A percentile compares a stretch with the other conserved stretches of the same genome.
phyloP scores from a whole-genome alignment of 2,113 vertebrate species.

The Catharus fuscescens region DNA sequence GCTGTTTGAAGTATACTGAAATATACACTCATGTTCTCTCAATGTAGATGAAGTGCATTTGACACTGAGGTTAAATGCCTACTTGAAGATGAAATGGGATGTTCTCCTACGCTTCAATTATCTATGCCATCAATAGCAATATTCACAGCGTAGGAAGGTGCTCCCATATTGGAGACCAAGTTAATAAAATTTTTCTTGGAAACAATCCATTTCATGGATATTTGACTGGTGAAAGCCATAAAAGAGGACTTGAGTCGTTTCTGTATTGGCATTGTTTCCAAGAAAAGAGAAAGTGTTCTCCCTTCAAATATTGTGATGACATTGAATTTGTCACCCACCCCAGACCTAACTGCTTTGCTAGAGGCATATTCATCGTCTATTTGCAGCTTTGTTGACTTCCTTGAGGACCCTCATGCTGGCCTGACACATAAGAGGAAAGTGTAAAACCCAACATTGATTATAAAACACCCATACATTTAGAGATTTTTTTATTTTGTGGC shows the following conservation, averaged over 20 bases:
- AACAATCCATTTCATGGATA: not conserved
- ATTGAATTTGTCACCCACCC: not conserved
- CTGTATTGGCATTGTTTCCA: not conserved
- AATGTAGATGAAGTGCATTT: not conserved
- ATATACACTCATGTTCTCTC: not conserved
- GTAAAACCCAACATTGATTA: not conserved
- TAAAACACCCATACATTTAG: not conserved
- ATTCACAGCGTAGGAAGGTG: not conserved
- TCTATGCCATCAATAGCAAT: not conserved
- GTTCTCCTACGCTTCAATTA: not conserved
- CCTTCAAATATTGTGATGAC: not conserved
- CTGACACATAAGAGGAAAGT: not conserved
- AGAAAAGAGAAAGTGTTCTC: not conserved
- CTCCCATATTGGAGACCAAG: not conserved
- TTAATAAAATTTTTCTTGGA: not conserved
- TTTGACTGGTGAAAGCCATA: not conserved
- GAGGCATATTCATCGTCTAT: not conserved
- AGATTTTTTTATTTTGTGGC: not conserved
- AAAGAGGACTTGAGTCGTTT: not conserved
- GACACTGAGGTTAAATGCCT: not conserved
- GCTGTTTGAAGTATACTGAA: not conserved
- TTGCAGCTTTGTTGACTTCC: constrained; percentile 3
- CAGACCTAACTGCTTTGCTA: not conserved
- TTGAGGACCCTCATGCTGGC: not conserved
- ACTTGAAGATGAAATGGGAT: not conserved